Conservation (phyloP, 1,140 invertebrate species). For the Pseudomyrmex flavicornis region DNA sequence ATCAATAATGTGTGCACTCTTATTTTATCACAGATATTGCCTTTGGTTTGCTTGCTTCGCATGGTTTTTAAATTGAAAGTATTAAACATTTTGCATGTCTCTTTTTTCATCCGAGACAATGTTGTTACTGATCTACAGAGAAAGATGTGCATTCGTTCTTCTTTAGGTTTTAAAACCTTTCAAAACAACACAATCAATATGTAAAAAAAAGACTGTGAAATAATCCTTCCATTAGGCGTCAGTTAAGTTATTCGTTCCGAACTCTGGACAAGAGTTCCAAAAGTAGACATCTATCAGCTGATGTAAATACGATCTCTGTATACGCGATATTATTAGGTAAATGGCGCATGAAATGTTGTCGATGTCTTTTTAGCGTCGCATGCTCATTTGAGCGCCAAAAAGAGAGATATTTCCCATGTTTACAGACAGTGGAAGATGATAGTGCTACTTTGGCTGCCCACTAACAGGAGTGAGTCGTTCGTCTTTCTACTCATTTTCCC, state of each 20-base stretch:
- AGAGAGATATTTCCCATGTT: constrained; percentile 82
- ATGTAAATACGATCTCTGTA: constrained; percentile 33
- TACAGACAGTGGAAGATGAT: constrained; percentile 85
- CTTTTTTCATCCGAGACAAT: background rate
- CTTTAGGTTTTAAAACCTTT: background rate
- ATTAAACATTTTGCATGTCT: background rate
- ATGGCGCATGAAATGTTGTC: constrained; percentile 82
- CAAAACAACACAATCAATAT: background rate
- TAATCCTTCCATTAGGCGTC: too few species aligned
- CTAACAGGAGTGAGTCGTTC: constrained; percentile 84
- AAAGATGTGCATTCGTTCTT: background rate
- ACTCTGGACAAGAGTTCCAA: too few species aligned
- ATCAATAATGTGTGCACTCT: constrained; percentile 1
- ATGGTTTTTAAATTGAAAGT: constrained; percentile 30
- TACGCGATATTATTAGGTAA: constrained; percentile 57
- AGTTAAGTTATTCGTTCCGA: too few species aligned
- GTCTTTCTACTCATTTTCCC: constrained; percentile 78
- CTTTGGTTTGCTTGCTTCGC: background rate
- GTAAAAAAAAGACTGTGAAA: too few species aligned
- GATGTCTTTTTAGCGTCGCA: constrained; percentile 81
- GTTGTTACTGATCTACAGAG: background rate
- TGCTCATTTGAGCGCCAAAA: constrained; percentile 79
- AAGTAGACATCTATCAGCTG: too few species aligned
- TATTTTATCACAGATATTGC: background rate
- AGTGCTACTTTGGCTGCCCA: constrained; percentile 84